Evolutionary conservation across 1,140 invertebrate species (phyloP).

Genomic region (Ceratosolen solmsi): DNA sequence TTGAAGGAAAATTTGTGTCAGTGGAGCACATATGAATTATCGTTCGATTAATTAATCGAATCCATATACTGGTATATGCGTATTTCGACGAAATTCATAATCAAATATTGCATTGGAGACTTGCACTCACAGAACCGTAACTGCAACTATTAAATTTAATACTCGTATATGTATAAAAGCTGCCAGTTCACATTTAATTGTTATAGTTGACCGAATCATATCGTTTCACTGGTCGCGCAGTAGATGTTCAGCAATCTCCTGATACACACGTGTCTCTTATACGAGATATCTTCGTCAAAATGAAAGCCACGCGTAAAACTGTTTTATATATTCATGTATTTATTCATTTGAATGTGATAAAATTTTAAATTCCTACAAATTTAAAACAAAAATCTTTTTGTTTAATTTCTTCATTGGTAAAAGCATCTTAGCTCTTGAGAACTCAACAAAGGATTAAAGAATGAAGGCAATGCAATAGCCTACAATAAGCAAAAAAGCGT

Average conservation of each 20-base stretch:
- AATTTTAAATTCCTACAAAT: background rate
- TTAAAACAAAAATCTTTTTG: background rate
- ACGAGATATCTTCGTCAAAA: background rate
- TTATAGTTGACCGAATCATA: background rate
- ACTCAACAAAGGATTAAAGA: slow-evolving; percentile 6
- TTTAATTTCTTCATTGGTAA: slow-evolving; percentile 40
- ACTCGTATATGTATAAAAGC: background rate
- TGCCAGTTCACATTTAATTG: background rate
- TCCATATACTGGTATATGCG: too few relatives aligned
- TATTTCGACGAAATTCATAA: slow-evolving; percentile 28
- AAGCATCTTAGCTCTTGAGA: background rate
- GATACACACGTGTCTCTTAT: background rate
- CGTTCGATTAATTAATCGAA: background rate
- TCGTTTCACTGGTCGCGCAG: background rate
- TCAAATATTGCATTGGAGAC: background rate
- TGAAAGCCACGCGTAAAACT: background rate
- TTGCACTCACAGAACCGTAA: background rate
- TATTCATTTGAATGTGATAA: background rate
- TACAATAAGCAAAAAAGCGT: background rate
- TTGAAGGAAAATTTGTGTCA: background rate
- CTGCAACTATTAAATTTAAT: slow-evolving; percentile 26
- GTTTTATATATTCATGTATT: background rate
- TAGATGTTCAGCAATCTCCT: background rate
- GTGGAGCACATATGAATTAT: background rate
- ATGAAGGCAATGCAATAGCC: background rate